These are phyloP conservation scores for Anser brachyrhynchus DNA, from an alignment of 2,113 vertebrate genomes.

Conservation along the genomic window DNA sequence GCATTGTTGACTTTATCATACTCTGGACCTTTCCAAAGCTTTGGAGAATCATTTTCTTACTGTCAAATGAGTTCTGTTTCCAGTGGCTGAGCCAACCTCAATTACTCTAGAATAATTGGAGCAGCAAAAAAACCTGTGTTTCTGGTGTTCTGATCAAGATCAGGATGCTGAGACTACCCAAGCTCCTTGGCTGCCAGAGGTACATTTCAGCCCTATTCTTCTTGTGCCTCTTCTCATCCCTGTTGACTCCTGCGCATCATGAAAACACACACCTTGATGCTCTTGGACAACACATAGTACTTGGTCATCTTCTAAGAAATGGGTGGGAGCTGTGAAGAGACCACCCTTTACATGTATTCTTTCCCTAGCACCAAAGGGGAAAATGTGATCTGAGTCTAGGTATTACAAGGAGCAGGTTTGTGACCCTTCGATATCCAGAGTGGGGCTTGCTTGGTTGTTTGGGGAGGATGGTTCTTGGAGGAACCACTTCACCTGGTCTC, in stretches of 20 bases:
- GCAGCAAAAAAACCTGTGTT: background rate
- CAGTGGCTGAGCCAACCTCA: background rate
- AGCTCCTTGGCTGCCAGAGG: background rate
- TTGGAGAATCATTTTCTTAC: background rate
- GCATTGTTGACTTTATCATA: background rate
- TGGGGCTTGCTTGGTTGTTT: background rate
- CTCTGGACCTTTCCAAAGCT: background rate
- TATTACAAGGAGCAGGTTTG: background rate
- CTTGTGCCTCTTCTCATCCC: background rate
- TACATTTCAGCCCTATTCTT: background rate
- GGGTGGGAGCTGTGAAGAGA: background rate
- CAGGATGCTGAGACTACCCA: background rate
- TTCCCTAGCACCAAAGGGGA: background rate
- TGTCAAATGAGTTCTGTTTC: background rate
- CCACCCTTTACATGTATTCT: background rate
- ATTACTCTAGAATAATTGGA: background rate
- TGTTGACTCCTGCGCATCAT: background rate
- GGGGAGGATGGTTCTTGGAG: background rate
- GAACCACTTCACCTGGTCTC: background rate
- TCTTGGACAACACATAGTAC: fast-evolving
- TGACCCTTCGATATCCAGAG: background rate
- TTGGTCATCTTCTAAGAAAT: background rate
- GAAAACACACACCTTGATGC: fast-evolving
- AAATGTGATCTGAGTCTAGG: background rate
- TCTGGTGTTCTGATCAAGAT: background rate